Percentiles rank a stretch among this genome's conserved stretches.
Conservation (phyloP, 2,113 vertebrate species). For the Myocastor coypus region DNA sequence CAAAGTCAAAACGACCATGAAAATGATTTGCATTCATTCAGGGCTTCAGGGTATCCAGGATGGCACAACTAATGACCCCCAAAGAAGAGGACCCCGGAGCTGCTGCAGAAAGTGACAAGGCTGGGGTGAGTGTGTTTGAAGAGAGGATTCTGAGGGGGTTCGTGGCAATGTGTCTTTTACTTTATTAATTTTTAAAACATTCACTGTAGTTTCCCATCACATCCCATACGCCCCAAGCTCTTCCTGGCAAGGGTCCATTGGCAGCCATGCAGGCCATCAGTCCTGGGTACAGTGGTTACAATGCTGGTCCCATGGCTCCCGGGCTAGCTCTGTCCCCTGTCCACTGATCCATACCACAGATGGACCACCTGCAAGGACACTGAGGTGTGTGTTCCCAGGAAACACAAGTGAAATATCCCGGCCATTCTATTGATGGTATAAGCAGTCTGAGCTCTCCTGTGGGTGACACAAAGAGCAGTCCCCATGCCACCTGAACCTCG, state of each 20-base stretch:
- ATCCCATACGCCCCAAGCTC: background rate
- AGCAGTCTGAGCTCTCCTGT: slow-evolving; percentile 95
- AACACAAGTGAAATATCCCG: slow-evolving; percentile 92
- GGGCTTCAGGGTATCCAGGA: background rate
- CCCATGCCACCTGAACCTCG: slow-evolving; percentile 93
- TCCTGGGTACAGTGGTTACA: slow-evolving; percentile 63
- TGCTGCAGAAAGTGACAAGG: background rate
- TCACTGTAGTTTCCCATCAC: background rate
- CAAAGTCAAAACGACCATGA: background rate
- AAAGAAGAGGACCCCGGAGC: background rate
- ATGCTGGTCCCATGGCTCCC: slow-evolving; percentile 40
- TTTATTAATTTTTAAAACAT: background rate
- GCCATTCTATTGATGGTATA: slow-evolving; percentile 94
- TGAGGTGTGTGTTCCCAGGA: slow-evolving; percentile 91
- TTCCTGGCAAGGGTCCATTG: background rate
- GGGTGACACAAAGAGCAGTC: slow-evolving; percentile 94
- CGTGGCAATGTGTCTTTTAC: background rate
- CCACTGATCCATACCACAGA: slow-evolving; percentile 90
- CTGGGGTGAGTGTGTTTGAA: background rate
- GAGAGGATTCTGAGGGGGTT: background rate
- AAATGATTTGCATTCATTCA: background rate
- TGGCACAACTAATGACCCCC: background rate
- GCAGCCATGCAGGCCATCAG: background rate
- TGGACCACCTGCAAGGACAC: slow-evolving; percentile 94
- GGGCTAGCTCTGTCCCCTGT: slow-evolving; percentile 36